phyloP scores from a whole-genome alignment of 2,113 vertebrate species.

The Dasyurus viverrinus region DNA sequence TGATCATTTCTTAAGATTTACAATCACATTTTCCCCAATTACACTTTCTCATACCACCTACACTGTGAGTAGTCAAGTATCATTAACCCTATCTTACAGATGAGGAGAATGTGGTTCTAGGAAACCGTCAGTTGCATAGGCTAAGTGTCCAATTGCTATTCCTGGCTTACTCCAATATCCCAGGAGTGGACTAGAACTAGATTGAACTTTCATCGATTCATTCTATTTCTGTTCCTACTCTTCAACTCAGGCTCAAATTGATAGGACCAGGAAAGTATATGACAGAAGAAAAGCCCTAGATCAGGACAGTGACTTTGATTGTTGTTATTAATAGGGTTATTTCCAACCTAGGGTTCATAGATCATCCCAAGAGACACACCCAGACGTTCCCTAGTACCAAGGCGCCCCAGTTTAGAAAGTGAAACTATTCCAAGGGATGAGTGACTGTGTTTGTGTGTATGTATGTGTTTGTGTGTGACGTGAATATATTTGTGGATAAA shows the following conservation, averaged over 20 bases:
- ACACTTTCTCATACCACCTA: not conserved
- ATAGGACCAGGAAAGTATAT: not conserved
- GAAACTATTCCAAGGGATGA: not conserved
- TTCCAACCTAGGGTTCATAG: not conserved
- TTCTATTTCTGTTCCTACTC: not conserved
- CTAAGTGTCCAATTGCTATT: not conserved
- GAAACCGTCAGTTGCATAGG: not conserved
- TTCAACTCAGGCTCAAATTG: not conserved
- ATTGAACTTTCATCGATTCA: not conserved
- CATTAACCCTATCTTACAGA: not conserved
- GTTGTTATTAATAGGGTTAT: not conserved
- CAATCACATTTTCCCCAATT: not conserved
- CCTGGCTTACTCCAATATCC: not conserved
- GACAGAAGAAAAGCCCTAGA: not conserved
- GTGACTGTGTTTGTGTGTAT: not conserved
- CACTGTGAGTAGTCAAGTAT: not conserved
- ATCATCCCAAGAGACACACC: not conserved
- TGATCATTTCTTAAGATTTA: not conserved
- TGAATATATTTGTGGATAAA: accelerated
- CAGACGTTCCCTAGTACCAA: not conserved
- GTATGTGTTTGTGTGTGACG: not conserved
- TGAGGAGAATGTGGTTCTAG: not conserved
- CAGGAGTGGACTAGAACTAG: not conserved
- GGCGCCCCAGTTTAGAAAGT: not conserved
- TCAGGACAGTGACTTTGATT: not conserved